Evolutionary conservation across 2,797 vertebrate species (phyloP), one percentile per base, ranked within the genome.

Genomic region (Phoxinus dragarum): DNA sequence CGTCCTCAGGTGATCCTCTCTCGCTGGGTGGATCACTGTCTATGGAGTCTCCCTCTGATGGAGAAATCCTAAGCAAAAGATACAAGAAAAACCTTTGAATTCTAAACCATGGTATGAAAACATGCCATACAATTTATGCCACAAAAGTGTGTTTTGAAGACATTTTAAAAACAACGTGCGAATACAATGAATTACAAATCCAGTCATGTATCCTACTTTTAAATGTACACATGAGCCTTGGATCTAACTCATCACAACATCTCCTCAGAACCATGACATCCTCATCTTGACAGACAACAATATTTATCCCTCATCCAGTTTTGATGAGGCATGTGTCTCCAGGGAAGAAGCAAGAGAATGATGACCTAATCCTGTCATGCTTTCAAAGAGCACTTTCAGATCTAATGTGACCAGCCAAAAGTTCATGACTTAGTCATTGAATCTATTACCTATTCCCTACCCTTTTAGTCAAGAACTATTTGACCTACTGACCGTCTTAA

Each of bases 31-130:
- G 96, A 69, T 99, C 97, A 74, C 98, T 99, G 59, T 95, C 95
- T 8, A 97, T 94, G 0, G 98, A 99, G 90, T 98, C 97, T 0
- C 95, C 97, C 80, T 99, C 98, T 9, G 98, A 98, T 0, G 98
- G 98, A 0, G 97, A 98, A 91, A 99, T 94, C 92, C 98, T 99
- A 91, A 81, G 64, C 59, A 69, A 67, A 54, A 54, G 16, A 54
- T 5, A 47, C 31, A 81, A 49, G 21, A 1, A 54, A 56, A 52
- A 67, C n/a, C 9, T 47, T 61, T 72, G 10, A 3, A 59, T 21
- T 72, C 40, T 61, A 27, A 80, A 67, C 44, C 8, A 64, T 31
- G 42, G 23, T 56, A 47, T 78, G n/a, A 79, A 86, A 74, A 73
- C 47, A 40, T 82, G 61, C 59, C 59, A 74, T 87, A 71, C 59